A percentile compares a stretch with the other conserved stretches of the same genome.
Conservation (phyloP, 1,140 invertebrate species). For the Drosophila triauraria region DNA sequence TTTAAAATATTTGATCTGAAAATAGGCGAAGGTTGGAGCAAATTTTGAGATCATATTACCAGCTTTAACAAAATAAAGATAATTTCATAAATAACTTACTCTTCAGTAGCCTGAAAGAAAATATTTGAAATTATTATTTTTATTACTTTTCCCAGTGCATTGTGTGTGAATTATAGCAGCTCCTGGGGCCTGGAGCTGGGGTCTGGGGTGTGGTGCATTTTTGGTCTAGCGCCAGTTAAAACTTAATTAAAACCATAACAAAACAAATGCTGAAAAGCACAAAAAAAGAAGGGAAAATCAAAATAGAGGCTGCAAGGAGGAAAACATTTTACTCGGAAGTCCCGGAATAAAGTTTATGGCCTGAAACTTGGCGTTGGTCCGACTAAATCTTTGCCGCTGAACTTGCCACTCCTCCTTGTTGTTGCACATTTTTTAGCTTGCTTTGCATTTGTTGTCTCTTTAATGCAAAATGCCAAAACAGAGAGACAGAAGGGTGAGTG, state of each 20-base stretch:
- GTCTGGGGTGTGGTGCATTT: slow-evolving; percentile 55
- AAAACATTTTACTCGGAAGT: slow-evolving; percentile 51
- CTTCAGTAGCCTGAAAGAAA: too few relatives aligned
- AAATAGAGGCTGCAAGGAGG: slow-evolving; percentile 34
- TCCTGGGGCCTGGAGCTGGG: neutral
- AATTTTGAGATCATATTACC: too few relatives aligned
- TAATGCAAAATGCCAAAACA: slow-evolving; percentile 54
- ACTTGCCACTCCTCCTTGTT: slow-evolving; percentile 39
- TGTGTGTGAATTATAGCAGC: slow-evolving; percentile 37
- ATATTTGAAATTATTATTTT: neutral
- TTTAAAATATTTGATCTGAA: too few relatives aligned
- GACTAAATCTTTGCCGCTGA: slow-evolving; percentile 61
- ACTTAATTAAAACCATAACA: slow-evolving; percentile 83
- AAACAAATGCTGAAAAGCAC: slow-evolving; percentile 56
- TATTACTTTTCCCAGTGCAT: neutral
- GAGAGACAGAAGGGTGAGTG: neutral
- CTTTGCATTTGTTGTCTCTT: slow-evolving; percentile 12
- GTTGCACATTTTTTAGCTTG: slow-evolving; percentile 21
- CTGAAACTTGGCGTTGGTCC: slow-evolving; percentile 60
- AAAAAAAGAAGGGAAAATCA: slow-evolving; percentile 7
- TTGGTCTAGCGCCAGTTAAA: slow-evolving; percentile 77
- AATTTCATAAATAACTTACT: too few relatives aligned
- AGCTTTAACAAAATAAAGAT: too few relatives aligned
- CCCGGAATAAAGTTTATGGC: slow-evolving; percentile 61
- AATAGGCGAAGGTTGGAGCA: too few relatives aligned